phyloP scores from a whole-genome alignment of 2,797 vertebrate genomes.

The Somateria mollissima region DNA sequence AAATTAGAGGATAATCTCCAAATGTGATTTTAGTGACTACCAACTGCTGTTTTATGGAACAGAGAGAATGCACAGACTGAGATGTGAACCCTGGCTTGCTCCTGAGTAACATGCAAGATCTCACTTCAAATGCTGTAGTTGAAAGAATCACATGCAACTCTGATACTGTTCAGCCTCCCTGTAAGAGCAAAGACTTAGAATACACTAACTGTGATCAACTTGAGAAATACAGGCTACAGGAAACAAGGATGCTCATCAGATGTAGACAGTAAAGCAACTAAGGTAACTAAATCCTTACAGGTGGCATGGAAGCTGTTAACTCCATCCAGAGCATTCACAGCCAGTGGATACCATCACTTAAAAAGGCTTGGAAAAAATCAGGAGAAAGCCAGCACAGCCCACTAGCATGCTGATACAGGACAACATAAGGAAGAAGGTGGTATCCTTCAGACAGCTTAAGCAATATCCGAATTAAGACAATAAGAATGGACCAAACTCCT shows the following conservation, averaged over 20 bases:
- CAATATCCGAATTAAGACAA: not conserved
- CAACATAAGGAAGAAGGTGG: not conserved
- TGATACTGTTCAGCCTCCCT: not conserved
- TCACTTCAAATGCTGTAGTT: not conserved
- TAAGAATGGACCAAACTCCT: not conserved
- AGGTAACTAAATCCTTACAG: not conserved
- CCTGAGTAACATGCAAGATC: not conserved
- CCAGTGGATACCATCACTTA: too few relatives aligned
- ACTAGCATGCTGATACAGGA: not conserved
- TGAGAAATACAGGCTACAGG: not conserved
- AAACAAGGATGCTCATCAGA: not conserved
- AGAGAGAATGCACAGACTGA: fast-evolving
- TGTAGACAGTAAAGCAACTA: not conserved
- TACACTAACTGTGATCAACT: not conserved
- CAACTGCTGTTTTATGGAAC: fast-evolving
- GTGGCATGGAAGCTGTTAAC: not conserved
- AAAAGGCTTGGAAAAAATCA: not conserved
- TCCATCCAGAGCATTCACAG: not conserved
- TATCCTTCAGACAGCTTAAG: not conserved
- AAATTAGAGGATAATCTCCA: not conserved
- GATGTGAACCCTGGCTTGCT: not conserved
- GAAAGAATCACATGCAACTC: not conserved
- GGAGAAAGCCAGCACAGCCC: not conserved
- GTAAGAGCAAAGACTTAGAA: not conserved
- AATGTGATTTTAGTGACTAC: not conserved